These are phyloP conservation scores for Venustaconcha ellipsiformis DNA, from an alignment of 1,140 invertebrate genomes.

Conservation along the genomic window DNA sequence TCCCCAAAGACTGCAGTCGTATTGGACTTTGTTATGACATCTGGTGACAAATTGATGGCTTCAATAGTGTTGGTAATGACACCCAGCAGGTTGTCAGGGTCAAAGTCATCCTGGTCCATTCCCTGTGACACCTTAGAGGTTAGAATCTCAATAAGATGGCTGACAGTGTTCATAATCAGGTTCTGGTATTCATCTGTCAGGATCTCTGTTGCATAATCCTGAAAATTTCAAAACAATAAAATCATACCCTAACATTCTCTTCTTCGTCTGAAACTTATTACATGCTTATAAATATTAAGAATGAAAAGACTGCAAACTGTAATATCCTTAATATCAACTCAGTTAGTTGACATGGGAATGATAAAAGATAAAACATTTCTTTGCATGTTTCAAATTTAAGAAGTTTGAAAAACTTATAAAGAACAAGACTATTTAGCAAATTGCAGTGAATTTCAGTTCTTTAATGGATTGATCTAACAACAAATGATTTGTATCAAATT, in stretches of 20 bases:
- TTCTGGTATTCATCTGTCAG: constrained; percentile 39
- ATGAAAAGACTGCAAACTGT: not conserved
- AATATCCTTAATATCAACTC: not conserved
- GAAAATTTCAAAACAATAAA: constrained; percentile 17
- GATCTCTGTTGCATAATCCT: constrained; percentile 49
- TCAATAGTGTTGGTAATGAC: constrained; percentile 41
- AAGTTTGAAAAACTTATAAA: too few relatives aligned
- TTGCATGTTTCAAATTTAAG: too few relatives aligned
- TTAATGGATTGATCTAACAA: too few relatives aligned
- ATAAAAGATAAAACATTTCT: not conserved
- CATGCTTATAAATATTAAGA: not conserved
- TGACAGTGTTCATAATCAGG: constrained; percentile 7
- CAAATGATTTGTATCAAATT: too few relatives aligned
- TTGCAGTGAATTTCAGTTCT: too few relatives aligned
- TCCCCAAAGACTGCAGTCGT: constrained; percentile 9
- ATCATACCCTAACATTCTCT: not conserved
- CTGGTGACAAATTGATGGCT: constrained; percentile 31
- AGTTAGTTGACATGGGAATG: not conserved
- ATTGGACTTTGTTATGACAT: not conserved
- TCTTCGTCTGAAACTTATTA: not conserved
- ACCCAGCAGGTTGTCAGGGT: constrained; percentile 31
- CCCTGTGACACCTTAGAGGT: constrained; percentile 33
- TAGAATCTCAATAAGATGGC: constrained; percentile 30
- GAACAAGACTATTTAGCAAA: too few relatives aligned
- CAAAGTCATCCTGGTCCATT: constrained; percentile 35